Base-by-base conservation (phyloP, 1,140 invertebrate genomes). In the Orchesella cincta region DNA sequence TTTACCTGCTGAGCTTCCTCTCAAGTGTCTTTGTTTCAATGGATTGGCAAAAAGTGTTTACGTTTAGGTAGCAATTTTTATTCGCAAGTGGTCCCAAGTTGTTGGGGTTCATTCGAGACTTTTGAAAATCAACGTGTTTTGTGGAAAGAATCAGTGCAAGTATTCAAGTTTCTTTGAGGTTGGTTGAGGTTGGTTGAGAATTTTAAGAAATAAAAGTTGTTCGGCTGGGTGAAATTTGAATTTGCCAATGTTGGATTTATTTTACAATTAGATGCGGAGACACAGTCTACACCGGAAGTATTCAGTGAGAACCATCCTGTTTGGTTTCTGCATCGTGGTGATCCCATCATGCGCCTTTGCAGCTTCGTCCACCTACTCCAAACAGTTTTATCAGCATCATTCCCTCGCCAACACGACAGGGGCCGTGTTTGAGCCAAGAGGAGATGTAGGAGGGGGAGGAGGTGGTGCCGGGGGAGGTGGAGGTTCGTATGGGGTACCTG, bases 381-480 rank as follows among this genome's bases (percentile, higher is more conserved):
- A 67, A 67, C 29, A 2, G 8, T 67, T 67, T 67, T 67, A 31
- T 29, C 62, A 29, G n/a, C 62, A 29, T 5, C 62, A 67, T 8
- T 31, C 62, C 26, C 23, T 67, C 1, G 1, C 20, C 2, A 73
- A 36, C 36, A 28, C 71, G 14, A 18, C 34, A 3, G 74, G 14
- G 14, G 23, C 20, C 2, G 52, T 57, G 12, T 71, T 76, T 34
- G 75, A 51, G 36, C 73, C 73, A 26, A 35, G 76, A 46, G 76
- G 73, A 1, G 51, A 74, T 29, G 35, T 67, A 20, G 62, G 67
- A 3, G 57, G 76, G 23, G 72, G 34, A 26, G 76, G 70, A 1
- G 36, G 29, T 46, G 75, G 71, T 16, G 29, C 3, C 8, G 76
- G 70, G 26, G 70, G 29, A 1, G 29, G 23, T 64, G 8, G 20